These are phyloP conservation scores for Odontamblyopus lacepedii DNA, from an alignment of 2,797 vertebrate genomes.

Conservation along the genomic window DNA sequence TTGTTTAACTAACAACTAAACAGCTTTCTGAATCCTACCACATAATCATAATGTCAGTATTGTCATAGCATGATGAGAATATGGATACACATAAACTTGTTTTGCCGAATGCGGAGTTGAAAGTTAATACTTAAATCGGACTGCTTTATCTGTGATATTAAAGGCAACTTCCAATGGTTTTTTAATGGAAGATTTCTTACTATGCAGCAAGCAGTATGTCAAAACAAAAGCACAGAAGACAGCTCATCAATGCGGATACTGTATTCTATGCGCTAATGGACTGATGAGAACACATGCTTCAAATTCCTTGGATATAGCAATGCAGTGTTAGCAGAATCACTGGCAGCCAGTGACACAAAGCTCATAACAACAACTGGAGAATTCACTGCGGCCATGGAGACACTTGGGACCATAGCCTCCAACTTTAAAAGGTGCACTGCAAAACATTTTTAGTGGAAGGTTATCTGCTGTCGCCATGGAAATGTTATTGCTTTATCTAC, in stretches of 20 bases:
- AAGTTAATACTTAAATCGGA: neutral
- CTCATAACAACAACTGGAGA: constrained; percentile 15
- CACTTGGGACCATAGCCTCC: neutral
- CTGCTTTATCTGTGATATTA: neutral
- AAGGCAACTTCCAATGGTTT: neutral
- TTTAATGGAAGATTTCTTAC: neutral
- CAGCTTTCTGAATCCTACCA: too few species aligned
- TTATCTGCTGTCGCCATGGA: too few species aligned
- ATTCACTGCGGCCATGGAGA: constrained; percentile 8
- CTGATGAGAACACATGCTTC: constrained; percentile 11
- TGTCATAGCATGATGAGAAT: neutral
- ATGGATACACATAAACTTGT: neutral
- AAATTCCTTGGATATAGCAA: constrained; percentile 18
- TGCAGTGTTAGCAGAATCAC: constrained; percentile 12
- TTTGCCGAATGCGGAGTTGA: neutral
- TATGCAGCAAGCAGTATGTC: neutral
- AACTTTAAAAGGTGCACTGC: neutral
- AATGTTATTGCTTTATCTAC: too few species aligned
- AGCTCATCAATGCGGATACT: constrained; percentile 11
- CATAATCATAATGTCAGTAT: too few species aligned
- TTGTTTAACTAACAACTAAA: neutral
- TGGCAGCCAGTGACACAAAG: constrained; percentile 5
- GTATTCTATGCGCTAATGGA: neutral
- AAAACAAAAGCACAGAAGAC: neutral
- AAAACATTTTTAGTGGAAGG: too few species aligned